Base-by-base conservation (phyloP, 2,888 invertebrate genomes). In the Latrodectus elegans region DNA sequence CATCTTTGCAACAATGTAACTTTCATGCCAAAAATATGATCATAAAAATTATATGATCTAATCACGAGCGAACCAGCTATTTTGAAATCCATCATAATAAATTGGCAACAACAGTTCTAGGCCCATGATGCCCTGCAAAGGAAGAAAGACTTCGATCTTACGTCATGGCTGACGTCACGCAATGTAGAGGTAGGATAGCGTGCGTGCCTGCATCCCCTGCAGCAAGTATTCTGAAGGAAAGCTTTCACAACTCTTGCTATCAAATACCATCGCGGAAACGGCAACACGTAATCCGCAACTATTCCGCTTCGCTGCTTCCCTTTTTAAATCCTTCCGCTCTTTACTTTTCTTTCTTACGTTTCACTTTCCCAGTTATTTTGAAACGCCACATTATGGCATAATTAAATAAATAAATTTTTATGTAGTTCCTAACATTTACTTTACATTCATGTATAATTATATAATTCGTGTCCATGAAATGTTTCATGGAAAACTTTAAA, bases 121-220 rank as follows among this genome's bases (percentile, higher is more conserved):
- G 76, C 81, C 60, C 60, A 60, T 60, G 11, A 60, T 60, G 65
- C 74, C 74, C 73, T 55, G 65, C 26, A 26, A 8, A 11, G 38
- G 55, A 75, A 38, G 68, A 87, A 38, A 38, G 79, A 76, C 77
- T 77, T 76, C 52, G 65, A 75, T 77, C 60, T 70, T 65, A 87
- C 86, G 86, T 87, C 86, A 87, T 70, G 15, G 82, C 67, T 76
- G 81, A 87, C 86, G 86, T 81, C 81, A 87, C 67, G n/a, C 8
- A 51, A 26, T 14, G 72, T 81, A 77, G 49, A 77, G 73, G 81
- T 76, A 73, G 8, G 12, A 17, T 52, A 52, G 67, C 78, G 74
- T 82, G 82, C 75, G 82, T 83, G 81, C 73, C 81, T 81, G 81
- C 81, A 81, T 65, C 77, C 77, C 86, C 81, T 65, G 75, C n/a